Base-by-base conservation (phyloP, 2,113 vertebrate genomes). In the Aldabrachelys gigantea region DNA sequence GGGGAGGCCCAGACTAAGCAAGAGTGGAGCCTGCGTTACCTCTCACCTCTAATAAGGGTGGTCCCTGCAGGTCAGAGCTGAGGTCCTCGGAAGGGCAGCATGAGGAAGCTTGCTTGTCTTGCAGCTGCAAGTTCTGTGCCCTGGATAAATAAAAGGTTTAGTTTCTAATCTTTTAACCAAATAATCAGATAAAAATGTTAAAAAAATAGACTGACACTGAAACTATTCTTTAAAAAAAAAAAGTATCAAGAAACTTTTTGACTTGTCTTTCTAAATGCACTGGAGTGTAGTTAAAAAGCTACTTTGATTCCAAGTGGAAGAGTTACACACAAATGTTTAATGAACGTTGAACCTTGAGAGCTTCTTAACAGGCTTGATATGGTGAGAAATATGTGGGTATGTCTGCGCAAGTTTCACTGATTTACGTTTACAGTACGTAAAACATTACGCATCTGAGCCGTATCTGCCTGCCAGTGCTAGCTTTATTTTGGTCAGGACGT, bases 121-220 rank as follows among this genome's bases (percentile, higher is more conserved):
- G 89, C 91, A 95, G 97, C 95, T 95, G 94, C 92, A 92, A 5
- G 41, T 82, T 90, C 79, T 82, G 82, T 41, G 65, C 78, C 1
- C 5, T 85, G 90, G 21, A 65, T 54, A 97, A 97, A 96, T 94
- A 97, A 93, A 96, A 94, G 86, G n/a, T 69, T 97, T 84, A 2
- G 95, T 91, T 96, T 91, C 97, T 96, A 96, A 96, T 95, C 95
- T 96, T 98, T 97, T 49, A 96, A 93, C 95, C 87, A 97, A 97
- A 97, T 97, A 97, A 96, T 95, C 93, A 97, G 78, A 89, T 78
- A 91, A 93, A 96, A 89, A 1, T 72, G 65, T 78, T 52, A 35
- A 49, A 80, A 80, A 84, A 79, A 49, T 27, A 80, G 22, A 31
- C 80, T 11, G 72, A 69, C 31, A 25, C 12, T 84, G 82, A 94